Conservation (phyloP, 2,888 invertebrate genomes). For the Ommatoiulus sabulosus region DNA sequence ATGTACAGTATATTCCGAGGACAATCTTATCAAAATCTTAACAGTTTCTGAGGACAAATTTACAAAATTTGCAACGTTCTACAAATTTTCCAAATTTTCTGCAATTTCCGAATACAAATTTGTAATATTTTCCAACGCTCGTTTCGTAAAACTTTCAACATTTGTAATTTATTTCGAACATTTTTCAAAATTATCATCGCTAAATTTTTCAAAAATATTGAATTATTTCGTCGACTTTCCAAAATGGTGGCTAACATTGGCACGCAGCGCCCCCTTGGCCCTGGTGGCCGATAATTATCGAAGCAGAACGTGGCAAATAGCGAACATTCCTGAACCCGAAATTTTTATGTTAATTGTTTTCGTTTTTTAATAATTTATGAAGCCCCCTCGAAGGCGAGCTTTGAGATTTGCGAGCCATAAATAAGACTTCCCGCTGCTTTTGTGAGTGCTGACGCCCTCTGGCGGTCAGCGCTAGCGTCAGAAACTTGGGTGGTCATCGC, state of each 20-base stretch:
- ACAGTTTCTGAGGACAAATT: too few species aligned
- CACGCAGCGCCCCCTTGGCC: not conserved
- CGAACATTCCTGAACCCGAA: not conserved
- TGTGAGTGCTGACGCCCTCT: constrained; percentile 35
- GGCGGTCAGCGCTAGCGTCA: constrained; percentile 16
- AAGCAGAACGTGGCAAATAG: not conserved
- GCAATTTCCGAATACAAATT: too few species aligned
- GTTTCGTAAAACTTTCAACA: too few species aligned
- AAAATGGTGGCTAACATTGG: not conserved
- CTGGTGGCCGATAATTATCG: not conserved
- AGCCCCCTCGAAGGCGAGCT: not conserved
- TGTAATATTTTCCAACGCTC: too few species aligned
- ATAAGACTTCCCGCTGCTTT: not conserved
- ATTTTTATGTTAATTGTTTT: constrained; percentile 10
- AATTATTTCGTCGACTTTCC: not conserved
- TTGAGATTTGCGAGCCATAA: not conserved
- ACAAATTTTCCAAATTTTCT: too few species aligned
- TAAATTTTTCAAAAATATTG: not conserved
- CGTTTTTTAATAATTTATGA: not conserved
- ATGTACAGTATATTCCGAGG: too few species aligned
- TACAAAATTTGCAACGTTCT: too few species aligned
- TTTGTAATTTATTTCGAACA: too few species aligned
- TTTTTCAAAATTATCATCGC: too few species aligned
- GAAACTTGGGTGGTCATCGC: constrained; percentile 13
- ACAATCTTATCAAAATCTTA: too few species aligned